A percentile compares a stretch with the other conserved stretches of the same genome.
Evolutionary conservation across 2,113 vertebrate species (phyloP).

Genomic region (Chlorodrepanis virens): DNA sequence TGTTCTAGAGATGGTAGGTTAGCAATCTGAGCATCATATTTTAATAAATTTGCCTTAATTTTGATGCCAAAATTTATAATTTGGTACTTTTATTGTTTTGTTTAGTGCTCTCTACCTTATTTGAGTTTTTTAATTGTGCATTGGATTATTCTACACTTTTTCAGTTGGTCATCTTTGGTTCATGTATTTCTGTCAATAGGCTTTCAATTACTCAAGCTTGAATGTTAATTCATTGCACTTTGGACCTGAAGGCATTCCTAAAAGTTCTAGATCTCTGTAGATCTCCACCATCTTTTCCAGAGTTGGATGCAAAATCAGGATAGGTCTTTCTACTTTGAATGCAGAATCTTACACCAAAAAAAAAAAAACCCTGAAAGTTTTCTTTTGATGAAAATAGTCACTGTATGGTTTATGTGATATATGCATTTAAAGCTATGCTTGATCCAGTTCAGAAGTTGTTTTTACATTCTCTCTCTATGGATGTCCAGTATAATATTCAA

Average conservation of each 20-base stretch:
- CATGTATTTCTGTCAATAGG: background rate
- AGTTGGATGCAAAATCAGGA: background rate
- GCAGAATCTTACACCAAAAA: background rate
- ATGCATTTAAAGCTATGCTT: background rate
- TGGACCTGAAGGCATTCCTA: background rate
- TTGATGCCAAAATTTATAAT: background rate
- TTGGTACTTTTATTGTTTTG: background rate
- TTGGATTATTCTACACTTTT: background rate
- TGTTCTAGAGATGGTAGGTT: background rate
- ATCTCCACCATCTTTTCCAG: background rate
- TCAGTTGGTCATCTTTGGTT: background rate
- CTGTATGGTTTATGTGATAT: background rate
- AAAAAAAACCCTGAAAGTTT: background rate
- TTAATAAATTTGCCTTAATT: background rate
- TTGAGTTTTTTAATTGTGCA: background rate
- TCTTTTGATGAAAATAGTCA: background rate
- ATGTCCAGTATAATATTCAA: background rate
- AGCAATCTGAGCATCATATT: background rate
- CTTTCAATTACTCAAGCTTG: background rate
- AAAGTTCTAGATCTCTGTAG: background rate
- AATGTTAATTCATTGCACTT: background rate
- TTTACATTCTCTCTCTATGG: background rate
- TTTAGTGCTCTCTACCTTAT: background rate
- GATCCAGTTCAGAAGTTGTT: background rate
- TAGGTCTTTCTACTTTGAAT: background rate